Evolutionary conservation across 2,888 invertebrate species (phyloP).

Genomic region (Plutella xylostella): DNA sequence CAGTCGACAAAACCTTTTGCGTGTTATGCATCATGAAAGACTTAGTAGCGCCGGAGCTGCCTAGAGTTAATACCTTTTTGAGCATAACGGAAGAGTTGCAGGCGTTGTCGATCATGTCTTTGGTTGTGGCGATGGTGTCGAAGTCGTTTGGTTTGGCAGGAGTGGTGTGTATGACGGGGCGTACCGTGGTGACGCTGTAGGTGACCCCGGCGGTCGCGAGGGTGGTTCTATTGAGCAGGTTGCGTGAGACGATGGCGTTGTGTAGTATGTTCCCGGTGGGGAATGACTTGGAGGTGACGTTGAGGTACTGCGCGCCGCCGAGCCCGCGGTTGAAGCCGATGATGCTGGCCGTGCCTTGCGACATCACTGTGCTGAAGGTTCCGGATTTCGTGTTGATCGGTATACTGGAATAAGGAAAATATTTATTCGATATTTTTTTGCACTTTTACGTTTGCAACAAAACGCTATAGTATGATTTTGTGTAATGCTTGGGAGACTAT

Average conservation of each 20-base stretch:
- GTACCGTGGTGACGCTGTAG: slow-evolving; percentile 47
- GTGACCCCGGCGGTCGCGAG: slow-evolving; percentile 42
- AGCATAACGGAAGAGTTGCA: slow-evolving; percentile 65
- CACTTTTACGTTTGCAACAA: too few species aligned
- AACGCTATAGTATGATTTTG: too few species aligned
- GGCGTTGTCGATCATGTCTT: slow-evolving; percentile 64
- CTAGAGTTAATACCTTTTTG: slow-evolving; percentile 61
- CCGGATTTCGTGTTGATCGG: slow-evolving; percentile 56
- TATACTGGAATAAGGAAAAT: slow-evolving; percentile 21
- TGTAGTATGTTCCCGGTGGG: slow-evolving; percentile 63
- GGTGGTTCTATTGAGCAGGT: slow-evolving; percentile 49
- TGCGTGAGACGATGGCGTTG: slow-evolving; percentile 61
- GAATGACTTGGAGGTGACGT: slow-evolving; percentile 58
- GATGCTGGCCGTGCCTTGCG: slow-evolving; percentile 59
- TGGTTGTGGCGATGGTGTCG: slow-evolving; percentile 56
- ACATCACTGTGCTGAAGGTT: slow-evolving; percentile 60
- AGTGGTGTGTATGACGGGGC: slow-evolving; percentile 42
- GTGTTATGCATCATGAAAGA: slow-evolving; percentile 66
- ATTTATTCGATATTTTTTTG: too few species aligned
- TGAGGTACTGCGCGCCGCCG: slow-evolving; percentile 51
- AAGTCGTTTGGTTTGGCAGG: slow-evolving; percentile 52
- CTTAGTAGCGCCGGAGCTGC: slow-evolving; percentile 54
- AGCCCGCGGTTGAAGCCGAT: slow-evolving; percentile 57
- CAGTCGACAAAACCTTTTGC: slow-evolving; percentile 57
- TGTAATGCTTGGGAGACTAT: too few species aligned